phyloP scores from a whole-genome alignment of 2,113 vertebrate species.

The Zapornia atra region DNA sequence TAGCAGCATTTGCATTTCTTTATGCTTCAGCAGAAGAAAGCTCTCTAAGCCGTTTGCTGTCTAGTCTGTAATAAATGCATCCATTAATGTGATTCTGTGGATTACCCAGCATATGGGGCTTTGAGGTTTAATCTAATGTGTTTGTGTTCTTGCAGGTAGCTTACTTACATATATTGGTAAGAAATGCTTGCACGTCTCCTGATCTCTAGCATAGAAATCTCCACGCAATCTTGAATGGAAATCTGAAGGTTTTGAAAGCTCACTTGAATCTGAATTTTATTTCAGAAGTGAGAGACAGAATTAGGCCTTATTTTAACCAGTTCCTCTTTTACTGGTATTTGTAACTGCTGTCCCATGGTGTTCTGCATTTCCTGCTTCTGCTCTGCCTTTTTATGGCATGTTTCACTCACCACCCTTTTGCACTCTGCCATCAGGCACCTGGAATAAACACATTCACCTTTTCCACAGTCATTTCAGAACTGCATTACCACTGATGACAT shows the following conservation, averaged over 20 bases:
- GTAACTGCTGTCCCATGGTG: not conserved
- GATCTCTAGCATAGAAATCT: not conserved
- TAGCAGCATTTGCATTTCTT: not conserved
- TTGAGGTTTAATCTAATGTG: not conserved
- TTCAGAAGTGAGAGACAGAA: not conserved
- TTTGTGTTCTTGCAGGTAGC: not conserved
- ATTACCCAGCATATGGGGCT: not conserved
- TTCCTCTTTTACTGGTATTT: not conserved
- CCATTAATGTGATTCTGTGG: not conserved
- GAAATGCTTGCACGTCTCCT: not conserved
- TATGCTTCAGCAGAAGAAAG: not conserved
- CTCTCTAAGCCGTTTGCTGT: not conserved
- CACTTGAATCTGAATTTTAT: not conserved
- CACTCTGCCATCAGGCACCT: not conserved
- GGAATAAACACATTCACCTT: not conserved
- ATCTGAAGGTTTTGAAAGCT: not conserved
- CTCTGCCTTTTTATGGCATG: not conserved
- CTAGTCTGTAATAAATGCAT: not conserved
- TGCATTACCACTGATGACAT: rapidly evolving
- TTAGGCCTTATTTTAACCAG: not conserved
- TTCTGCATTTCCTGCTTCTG: not conserved
- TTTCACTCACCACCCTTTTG: not conserved
- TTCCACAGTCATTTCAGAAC: not conserved
- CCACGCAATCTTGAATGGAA: not conserved
- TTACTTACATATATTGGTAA: not conserved